These are phyloP conservation scores for Styela plicata DNA, from an alignment of 23 tunicate species.

Conservation along the genomic window DNA sequence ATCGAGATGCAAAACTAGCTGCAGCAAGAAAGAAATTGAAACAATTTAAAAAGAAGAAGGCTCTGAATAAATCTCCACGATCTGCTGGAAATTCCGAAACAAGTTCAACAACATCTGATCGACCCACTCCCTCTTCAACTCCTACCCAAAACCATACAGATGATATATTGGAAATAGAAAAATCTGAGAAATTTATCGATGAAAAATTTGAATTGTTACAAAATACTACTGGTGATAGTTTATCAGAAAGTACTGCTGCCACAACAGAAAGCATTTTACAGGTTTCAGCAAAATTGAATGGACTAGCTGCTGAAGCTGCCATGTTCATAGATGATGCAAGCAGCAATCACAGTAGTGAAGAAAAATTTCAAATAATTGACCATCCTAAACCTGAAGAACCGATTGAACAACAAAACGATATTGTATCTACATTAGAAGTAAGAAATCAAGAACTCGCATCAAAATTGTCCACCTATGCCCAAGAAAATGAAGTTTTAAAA, in stretches of 20 bases:
- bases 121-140: background rate
- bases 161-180: background rate
- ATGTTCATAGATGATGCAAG: constrained; percentile 23
- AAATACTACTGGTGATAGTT: background rate
- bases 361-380: background rate
- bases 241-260: constrained; percentile 30
- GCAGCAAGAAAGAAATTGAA: constrained; percentile 17
- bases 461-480: constrained; percentile 27
- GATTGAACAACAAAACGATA: background rate
- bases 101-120: background rate
- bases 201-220: constrained; percentile 9
- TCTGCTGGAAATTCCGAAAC: background rate
- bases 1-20: constrained; percentile 21
- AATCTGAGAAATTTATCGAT: background rate
- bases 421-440: constrained; percentile 21
- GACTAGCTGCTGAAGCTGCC: constrained; percentile 56
- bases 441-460: constrained; percentile 65
- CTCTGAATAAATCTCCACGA: background rate
- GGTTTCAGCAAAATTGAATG: constrained; percentile 74
- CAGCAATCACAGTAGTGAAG: background rate
- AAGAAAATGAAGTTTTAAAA: constrained; percentile 48
- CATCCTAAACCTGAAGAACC: background rate
- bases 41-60: constrained; percentile 7
- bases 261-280: constrained; percentile 58
- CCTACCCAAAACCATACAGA: constrained; percentile 5